Conservation (phyloP, 2,797 vertebrate species). For the Tiaroga cobitis region DNA sequence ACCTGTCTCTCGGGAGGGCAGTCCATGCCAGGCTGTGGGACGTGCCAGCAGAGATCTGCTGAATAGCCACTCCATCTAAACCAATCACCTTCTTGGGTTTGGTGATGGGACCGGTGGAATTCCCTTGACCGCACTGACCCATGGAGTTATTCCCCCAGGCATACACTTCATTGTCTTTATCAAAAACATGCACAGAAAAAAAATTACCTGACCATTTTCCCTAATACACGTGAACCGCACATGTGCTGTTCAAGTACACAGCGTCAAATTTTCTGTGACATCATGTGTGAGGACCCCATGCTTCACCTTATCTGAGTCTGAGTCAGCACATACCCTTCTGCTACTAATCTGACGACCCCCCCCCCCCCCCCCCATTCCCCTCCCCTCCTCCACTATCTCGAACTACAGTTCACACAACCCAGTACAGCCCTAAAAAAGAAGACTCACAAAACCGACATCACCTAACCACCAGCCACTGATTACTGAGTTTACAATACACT, state of each 20-base stretch:
- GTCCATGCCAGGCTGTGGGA: conserved; percentile 87
- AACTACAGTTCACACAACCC: conserved; percentile 25
- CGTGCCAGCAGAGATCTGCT: conserved; percentile 84
- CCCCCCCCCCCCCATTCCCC: not conserved
- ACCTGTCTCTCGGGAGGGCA: conserved; percentile 84
- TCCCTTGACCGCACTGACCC: conserved; percentile 86
- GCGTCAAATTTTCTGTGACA: conserved; percentile 11
- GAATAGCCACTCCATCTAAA: conserved; percentile 81
- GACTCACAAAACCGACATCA: not conserved
- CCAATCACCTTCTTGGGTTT: conserved; percentile 85
- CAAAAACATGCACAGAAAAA: not conserved
- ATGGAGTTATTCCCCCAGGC: conserved; percentile 87
- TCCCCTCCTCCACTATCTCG: not conserved
- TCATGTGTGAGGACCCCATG: conserved; percentile 17
- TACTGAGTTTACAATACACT: conserved; percentile 4
- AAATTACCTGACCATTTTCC: not conserved
- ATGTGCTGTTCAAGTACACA: conserved; percentile 11
- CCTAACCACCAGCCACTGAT: not conserved
- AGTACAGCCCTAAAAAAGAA: not conserved
- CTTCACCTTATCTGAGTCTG: conserved; percentile 28
- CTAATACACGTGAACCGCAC: not conserved
- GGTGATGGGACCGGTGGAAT: conserved; percentile 83
- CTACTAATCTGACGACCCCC: conserved; percentile 25
- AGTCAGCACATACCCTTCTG: conserved; percentile 31
- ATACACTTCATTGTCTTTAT: conserved; percentile 82